Percentiles rank a stretch among this genome's conserved stretches.
Conservation (phyloP, 2,797 vertebrate genomes). For the Erethizon dorsatum region DNA sequence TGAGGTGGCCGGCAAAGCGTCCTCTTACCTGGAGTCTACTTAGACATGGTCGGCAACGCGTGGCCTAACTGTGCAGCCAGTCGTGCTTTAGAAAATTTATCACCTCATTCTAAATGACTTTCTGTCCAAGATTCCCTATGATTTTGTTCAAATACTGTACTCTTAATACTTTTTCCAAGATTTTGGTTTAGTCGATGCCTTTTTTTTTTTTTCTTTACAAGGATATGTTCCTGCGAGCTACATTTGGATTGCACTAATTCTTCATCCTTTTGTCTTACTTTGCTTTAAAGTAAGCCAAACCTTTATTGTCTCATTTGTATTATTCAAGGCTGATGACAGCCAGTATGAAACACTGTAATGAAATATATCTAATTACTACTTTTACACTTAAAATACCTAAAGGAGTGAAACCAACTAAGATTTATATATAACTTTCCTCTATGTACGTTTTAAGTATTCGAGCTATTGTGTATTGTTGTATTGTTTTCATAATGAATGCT, state of each 20-base stretch:
- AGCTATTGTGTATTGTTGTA: background rate
- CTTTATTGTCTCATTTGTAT: background rate
- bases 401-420: background rate
- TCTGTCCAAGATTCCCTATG: background rate
- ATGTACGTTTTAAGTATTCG: background rate
- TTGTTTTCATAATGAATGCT: background rate
- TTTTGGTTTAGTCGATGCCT: background rate
- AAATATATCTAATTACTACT: background rate
- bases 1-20: background rate
- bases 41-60: accelerated
- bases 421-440: background rate
- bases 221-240: background rate
- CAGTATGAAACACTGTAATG: background rate
- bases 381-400: conserved; percentile 14
- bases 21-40: background rate
- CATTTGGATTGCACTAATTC: background rate
- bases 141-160: background rate
- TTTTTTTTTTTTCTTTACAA: background rate
- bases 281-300: background rate
- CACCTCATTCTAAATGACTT: background rate
- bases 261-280: background rate
- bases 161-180: background rate
- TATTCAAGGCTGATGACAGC: background rate
- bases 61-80: background rate
- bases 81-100: background rate